phyloP scores from a whole-genome alignment of 2,113 vertebrate species.

The Carassius auratus region DNA sequence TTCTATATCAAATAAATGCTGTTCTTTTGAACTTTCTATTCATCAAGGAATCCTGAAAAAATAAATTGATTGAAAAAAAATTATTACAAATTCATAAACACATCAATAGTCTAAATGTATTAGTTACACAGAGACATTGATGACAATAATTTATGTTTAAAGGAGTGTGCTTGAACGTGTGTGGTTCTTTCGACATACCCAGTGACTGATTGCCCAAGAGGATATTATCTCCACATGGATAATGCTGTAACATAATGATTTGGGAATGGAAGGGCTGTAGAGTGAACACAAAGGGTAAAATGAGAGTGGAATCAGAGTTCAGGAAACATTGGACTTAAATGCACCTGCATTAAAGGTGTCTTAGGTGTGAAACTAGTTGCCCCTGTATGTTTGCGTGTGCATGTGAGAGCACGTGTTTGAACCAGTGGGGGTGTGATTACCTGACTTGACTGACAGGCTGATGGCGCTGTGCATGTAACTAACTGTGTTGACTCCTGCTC shows the following conservation, averaged over 20 bases:
- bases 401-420: conserved; percentile 27
- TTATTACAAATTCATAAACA: neutral
- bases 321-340: neutral
- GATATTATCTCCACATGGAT: conserved; percentile 9
- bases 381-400: neutral
- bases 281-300: too few species aligned
- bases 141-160: neutral
- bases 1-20: too few species aligned
- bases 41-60: too few species aligned
- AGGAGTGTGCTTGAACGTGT: neutral
- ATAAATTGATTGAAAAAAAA: too few species aligned
- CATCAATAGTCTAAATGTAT: neutral
- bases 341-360: neutral
- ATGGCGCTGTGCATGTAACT: neutral
- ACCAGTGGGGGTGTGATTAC: conserved; percentile 11
- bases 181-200: neutral
- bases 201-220: neutral
- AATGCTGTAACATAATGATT: conserved; percentile 16
- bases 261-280: neutral
- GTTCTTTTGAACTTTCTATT: too few species aligned
- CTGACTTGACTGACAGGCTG: conserved; percentile 26
- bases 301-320: neutral
- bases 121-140: neutral
- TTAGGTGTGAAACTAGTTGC: neutral
- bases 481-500: conserved; percentile 40